Evolutionary conservation across 2,113 vertebrate genomes (phyloP).

Genomic region (Corythoichthys intestinalis): DNA sequence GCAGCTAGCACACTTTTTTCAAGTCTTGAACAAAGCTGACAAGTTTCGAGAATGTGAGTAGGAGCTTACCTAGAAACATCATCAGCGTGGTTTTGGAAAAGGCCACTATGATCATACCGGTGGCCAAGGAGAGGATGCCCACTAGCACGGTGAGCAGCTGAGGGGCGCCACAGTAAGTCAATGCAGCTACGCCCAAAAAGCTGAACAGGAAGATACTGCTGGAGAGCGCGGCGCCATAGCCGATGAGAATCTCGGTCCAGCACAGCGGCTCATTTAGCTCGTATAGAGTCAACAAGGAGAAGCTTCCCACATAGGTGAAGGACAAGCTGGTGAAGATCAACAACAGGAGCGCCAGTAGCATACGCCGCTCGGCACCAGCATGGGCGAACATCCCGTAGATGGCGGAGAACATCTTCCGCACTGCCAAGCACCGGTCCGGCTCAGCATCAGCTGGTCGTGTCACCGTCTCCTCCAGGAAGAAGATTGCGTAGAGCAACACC

Average conservation of each 20-base stretch:
- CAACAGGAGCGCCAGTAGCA: conserved; percentile 75
- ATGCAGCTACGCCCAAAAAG: conserved; percentile 79
- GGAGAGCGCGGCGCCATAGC: conserved; percentile 83
- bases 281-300: conserved; percentile 79
- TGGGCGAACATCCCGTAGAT: conserved; percentile 79
- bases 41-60: not conserved
- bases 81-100: conserved; percentile 85
- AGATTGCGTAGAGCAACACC: conserved; percentile 79
- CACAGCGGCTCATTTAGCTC: conserved; percentile 88
- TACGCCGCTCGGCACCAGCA: conserved; percentile 57
- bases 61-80: conserved; percentile 87
- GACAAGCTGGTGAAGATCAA: conserved; percentile 74
- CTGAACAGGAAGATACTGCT: conserved; percentile 79
- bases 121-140: conserved; percentile 80
- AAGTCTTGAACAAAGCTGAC: too few species aligned
- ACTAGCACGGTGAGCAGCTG: conserved; percentile 78
- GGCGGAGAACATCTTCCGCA: conserved; percentile 66
- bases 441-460: not conserved
- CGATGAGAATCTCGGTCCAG: conserved; percentile 89
- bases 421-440: conserved; percentile 15
- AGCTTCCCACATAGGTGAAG: conserved; percentile 73
- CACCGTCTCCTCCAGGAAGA: conserved; percentile 80
- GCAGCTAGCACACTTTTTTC: too few species aligned
- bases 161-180: conserved; percentile 79
- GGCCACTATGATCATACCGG: conserved; percentile 74